Base-by-base conservation (phyloP, 2,797 vertebrate species). In the Streptopelia turtur region DNA sequence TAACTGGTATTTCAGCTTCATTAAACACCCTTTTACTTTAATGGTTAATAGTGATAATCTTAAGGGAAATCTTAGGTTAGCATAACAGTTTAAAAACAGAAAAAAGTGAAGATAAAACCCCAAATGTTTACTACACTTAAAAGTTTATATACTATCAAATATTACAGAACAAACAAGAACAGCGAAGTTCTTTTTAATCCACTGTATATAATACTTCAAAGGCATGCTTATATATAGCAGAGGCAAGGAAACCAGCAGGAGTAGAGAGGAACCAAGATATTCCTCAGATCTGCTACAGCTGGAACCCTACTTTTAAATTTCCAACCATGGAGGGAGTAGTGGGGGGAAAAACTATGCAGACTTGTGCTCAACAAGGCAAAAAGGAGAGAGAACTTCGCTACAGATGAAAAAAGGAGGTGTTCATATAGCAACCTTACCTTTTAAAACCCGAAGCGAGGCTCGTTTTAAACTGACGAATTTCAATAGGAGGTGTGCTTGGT, bases 371-470 rank as follows among this genome's bases (percentile, higher is more conserved):
- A 15, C 16, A 53, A 37, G 10, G 43, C 27, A 56, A 90, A 83
- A 93, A 45, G 56, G 25, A 56, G 9, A 83, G 9, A 11, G 6
- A 76, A 70, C 37, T 72, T 83, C 31, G 9, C 27, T 49, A 55
- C 20, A 47, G 4, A 39, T 7, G 2, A 12, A 25, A 45, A 57
- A 63, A 50, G 31, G 2, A 14, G 7, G 2, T 24, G 72, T 66
- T 70, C 5, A 28, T 25, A 27, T 1, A 78, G 43, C 24, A 79
- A 64, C 5, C 99, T 99, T 98, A 99, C 99, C 97, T 98, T 97
- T 30, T 98, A 97, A 99, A 99, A 94, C 97, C 98, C 15, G 1
- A 4, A 94, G 98, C 82, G 57, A 99, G 98, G 89, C 94, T 97
- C 88, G 27, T 31, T 87, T 97, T 98, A 94, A 99, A 98, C 22